phyloP scores from a whole-genome alignment of 2,888 invertebrate species.

The Eumerus sabulonum region DNA sequence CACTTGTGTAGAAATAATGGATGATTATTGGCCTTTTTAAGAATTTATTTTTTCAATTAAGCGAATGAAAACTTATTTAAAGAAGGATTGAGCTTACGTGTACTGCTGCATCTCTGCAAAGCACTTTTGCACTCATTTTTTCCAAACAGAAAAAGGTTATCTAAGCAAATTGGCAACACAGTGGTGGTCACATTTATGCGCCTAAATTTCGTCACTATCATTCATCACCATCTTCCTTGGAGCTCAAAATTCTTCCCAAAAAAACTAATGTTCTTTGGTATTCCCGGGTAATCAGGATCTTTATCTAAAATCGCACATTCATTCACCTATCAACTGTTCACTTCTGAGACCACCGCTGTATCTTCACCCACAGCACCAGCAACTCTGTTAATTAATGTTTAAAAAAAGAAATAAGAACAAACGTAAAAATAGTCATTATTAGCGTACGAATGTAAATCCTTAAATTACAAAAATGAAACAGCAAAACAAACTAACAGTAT shows the following conservation, averaged over 20 bases:
- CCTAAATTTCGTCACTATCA: no score
- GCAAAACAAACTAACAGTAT: constrained; percentile 64
- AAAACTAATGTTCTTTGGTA: no score
- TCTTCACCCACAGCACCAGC: neutral
- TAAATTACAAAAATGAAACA: constrained; percentile 43
- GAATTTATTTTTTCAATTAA: constrained; percentile 53
- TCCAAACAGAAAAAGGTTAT: neutral
- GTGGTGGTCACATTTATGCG: no score
- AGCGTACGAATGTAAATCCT: constrained; percentile 62
- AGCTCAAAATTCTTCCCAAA: no score
- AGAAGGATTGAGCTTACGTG: neutral
- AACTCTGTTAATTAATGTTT: constrained; percentile 34
- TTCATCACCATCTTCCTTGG: no score
- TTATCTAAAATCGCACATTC: no score
- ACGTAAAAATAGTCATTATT: constrained; percentile 64
- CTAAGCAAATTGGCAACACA: no score
- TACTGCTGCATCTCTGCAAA: neutral
- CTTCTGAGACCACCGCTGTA: no score
- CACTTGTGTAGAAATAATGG: constrained; percentile 43
- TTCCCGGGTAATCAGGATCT: no score
- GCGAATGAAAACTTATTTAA: constrained; percentile 38
- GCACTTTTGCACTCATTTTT: neutral
- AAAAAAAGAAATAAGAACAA: constrained; percentile 42
- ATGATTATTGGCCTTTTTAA: constrained; percentile 36
- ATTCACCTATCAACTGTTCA: no score